These are phyloP conservation scores for Matsumyia berberina DNA, from an alignment of 2,888 invertebrate species.

Conservation along the genomic window DNA sequence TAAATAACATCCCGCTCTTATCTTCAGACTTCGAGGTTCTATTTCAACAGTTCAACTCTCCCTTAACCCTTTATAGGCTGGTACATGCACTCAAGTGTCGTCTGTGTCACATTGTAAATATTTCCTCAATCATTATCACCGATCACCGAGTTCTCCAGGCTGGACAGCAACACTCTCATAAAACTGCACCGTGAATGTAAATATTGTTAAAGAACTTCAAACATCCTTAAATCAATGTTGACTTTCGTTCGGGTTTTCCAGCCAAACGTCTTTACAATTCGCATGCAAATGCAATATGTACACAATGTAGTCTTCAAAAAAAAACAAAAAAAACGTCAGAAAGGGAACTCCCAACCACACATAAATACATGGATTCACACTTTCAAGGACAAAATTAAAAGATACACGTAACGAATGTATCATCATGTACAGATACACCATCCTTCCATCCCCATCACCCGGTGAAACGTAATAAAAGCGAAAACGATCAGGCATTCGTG, in stretches of 20 bases:
- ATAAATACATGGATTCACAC: background rate
- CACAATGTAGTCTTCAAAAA: background rate
- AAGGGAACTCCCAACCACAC: constrained; percentile 47
- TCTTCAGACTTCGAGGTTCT: too few relatives aligned
- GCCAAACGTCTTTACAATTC: background rate
- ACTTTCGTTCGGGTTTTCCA: constrained; percentile 44
- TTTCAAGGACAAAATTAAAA: constrained; percentile 21
- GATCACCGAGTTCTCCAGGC: background rate
- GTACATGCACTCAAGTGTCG: too few relatives aligned
- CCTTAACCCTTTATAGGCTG: too few relatives aligned
- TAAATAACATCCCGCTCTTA: too few relatives aligned
- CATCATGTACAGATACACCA: background rate
- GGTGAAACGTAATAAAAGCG: constrained; percentile 16
- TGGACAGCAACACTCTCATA: background rate
- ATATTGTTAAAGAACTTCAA: constrained; percentile 50
- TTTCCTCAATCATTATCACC: too few relatives aligned
- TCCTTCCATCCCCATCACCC: background rate
- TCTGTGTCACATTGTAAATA: too few relatives aligned
- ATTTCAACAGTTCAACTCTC: too few relatives aligned
- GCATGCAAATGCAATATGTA: constrained; percentile 10
- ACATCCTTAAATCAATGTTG: constrained; percentile 51
- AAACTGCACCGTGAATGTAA: background rate
- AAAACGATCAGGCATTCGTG: constrained; percentile 38
- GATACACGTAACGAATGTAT: background rate
- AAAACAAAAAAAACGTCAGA: constrained; percentile 9